Conservation (phyloP, 2,888 invertebrate species). For the Myopa testacea region DNA sequence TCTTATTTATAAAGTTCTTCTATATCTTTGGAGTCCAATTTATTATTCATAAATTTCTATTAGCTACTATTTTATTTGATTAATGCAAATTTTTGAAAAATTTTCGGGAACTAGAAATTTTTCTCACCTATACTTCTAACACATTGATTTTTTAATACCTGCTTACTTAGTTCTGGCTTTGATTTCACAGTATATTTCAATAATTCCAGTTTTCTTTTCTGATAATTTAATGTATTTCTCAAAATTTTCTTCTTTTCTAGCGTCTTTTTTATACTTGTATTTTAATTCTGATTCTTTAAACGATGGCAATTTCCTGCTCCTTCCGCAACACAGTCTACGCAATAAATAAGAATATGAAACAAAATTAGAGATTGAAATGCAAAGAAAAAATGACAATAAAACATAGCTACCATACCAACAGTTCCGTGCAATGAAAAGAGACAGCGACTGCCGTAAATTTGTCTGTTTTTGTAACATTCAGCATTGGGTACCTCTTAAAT, state of each 20-base stretch:
- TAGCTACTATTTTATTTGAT: background rate
- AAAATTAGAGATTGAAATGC: background rate
- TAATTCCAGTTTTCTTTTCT: background rate
- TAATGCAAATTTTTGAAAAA: background rate
- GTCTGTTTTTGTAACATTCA: too few species aligned
- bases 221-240: background rate
- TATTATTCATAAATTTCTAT: background rate
- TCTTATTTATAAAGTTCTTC: background rate
- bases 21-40: background rate
- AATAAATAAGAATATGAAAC: background rate
- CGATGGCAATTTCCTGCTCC: background rate
- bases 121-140: conserved; percentile 27
- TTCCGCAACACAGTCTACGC: background rate
- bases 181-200: background rate
- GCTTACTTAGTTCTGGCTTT: conserved; percentile 6
- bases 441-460: too few species aligned
- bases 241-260: background rate
- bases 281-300: background rate
- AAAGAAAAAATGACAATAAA: background rate
- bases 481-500: too few species aligned
- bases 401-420: background rate
- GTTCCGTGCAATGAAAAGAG: too few species aligned
- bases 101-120: background rate
- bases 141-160: conserved; percentile 28
- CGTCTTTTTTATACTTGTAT: background rate